Evolutionary conservation across 2,888 invertebrate species (phyloP), one percentile per base, ranked within the genome.

Genomic region (Nowickia ferox): DNA sequence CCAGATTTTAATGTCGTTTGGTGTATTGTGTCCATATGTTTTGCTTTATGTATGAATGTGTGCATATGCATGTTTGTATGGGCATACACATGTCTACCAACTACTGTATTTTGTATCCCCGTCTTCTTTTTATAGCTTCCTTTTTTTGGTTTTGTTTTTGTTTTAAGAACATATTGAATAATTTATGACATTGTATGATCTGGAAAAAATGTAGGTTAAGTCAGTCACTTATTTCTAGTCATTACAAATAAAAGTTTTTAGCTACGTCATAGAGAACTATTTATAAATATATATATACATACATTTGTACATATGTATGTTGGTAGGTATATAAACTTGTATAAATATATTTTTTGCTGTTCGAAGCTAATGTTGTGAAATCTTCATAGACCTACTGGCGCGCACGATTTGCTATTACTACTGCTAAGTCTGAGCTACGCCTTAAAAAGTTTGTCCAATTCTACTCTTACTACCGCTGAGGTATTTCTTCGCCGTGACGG

Each of bases 181-280:
- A 86, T 83, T 86, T 86, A 86, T 86, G 83, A 83, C 79, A 63
- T 55, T 76, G 46, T 76, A 68, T 80, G 86, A 80, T 83, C 59
- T 72, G 55, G 79, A 80, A 83, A 72, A 79, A 83, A 86, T 83
- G 72, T 86, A 79, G 86, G 86, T 86, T 86, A 86, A 76, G 80
- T 75, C 71, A 83, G 86, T 86, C 57, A 61, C 71, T 81, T 76
- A 81, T 81, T 74, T 66, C 40, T 42, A 63, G 51, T 78, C n/a
- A 51, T 51, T 68, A 46, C 42, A 59, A 51, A 74, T 57, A 40
- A 53, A 63, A 78, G 13, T 30, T 66, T 2, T 22, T 19, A 9
- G 19, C 19, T 38, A 38, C 38, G 10, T 5, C 9, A 17, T n/a
- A 10, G 6, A 10, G 44, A 42, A 40, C 40, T 13, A n/a, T n/a